phyloP scores from a whole-genome alignment of 2,888 invertebrate genomes.

The Hyles lineata region DNA sequence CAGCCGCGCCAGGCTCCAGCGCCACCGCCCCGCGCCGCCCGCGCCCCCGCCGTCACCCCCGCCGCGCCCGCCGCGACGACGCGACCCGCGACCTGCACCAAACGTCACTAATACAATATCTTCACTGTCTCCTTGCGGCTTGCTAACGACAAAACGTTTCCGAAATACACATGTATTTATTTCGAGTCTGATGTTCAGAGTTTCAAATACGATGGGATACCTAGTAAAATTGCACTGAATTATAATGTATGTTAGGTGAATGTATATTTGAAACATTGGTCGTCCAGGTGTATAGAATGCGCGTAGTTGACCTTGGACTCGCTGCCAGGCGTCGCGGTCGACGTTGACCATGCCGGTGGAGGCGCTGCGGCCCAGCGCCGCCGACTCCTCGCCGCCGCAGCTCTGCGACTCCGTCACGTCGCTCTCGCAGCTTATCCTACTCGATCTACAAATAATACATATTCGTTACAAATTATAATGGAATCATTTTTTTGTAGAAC shows the following conservation, averaged over 20 bases:
- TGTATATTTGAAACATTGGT: background rate
- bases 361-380: conserved; percentile 87
- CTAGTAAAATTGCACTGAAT: no score
- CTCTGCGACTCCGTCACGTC: conserved; percentile 77
- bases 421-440: conserved; percentile 87
- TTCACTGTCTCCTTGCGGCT: no score
- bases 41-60: conserved; percentile 41
- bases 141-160: no score
- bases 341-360: conserved; percentile 92
- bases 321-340: conserved; percentile 85
- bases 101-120: background rate
- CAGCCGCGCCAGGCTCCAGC: conserved; percentile 76
- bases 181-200: no score
- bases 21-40: conserved; percentile 57
- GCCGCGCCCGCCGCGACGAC: no score
- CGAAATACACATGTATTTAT: no score
- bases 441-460: conserved; percentile 62
- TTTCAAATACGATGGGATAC: no score
- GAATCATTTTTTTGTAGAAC: background rate
- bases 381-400: conserved; percentile 63
- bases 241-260: background rate
- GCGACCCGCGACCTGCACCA: no score
- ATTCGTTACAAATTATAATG: background rate
- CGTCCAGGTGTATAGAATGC: background rate
- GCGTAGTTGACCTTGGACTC: conserved; percentile 70